Base-by-base conservation (phyloP, 1,140 invertebrate species). In the Aphaenogaster rudis region DNA sequence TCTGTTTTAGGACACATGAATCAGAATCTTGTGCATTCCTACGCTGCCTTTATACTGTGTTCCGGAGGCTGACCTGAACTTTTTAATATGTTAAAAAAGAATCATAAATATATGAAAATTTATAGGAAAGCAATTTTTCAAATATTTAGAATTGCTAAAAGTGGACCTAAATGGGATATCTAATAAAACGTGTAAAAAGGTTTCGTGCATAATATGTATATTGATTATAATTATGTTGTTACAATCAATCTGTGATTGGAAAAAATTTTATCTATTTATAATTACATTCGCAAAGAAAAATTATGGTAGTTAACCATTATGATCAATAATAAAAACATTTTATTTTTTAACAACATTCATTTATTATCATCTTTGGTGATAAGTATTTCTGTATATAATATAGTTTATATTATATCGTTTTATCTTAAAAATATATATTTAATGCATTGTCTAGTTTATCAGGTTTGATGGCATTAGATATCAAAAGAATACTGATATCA, bases 11-110 rank as follows among this genome's bases (percentile, higher is more conserved):
- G 63, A 86, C 36, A 42, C 39, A 15, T 63, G 77, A 54, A 76
- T 78, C 52, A 87, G 86, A 91, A 90, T 89, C 45, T 91, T 80
- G 74, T 94, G 90, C 93, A 94, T 94, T 94, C 93, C 93, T 93
- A 84, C 86, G 90, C 90, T 93, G 92, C 93, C 93, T 94, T 94
- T 92, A 91, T 88, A 86, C 88, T 91, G 91, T 90, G 85, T 92
- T 91, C 88, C 66, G 17, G 42, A 89, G 11, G 48, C 45, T 64
- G 15, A 82, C 33, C 36, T 77, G 13, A 90, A 88, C 3, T 28
- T 84, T 79, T 61, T 82, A 50, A 63, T 61, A 71, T 61, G 28
- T 86, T 82, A 42, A 84, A 69, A 82, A 79, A 71, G 11, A 72
- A 54, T 85, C 17, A 81, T 9, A 74, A 72, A 54, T 54, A 15